Percentiles rank a stretch among this genome's conserved stretches.
These are phyloP conservation scores for Slavum lentiscoides DNA, from an alignment of 2,888 invertebrate species.

Conservation along the genomic window DNA sequence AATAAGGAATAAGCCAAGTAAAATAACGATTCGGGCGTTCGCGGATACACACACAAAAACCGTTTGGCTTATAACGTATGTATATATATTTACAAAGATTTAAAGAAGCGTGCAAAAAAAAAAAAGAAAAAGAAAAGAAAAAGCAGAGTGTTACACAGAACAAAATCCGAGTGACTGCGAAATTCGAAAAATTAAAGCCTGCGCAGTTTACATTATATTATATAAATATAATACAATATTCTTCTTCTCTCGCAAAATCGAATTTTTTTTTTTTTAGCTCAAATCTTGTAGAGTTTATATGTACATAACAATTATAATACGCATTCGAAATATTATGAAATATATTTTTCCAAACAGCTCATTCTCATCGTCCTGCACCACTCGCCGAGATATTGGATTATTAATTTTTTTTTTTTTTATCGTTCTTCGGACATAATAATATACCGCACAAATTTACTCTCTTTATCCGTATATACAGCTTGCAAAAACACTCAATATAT, in stretches of 20 bases:
- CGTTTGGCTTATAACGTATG: conserved; percentile 48
- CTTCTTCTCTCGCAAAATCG: background rate
- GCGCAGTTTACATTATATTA: conserved; percentile 15
- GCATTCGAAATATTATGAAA: conserved; percentile 2
- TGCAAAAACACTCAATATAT: background rate
- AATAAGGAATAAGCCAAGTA: conserved; percentile 48
- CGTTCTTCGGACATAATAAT: too few relatives aligned
- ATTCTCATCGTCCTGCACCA: background rate
- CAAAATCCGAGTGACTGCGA: conserved; percentile 24
- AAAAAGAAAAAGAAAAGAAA: conserved; percentile 25
- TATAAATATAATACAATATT: background rate
- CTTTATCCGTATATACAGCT: background rate
- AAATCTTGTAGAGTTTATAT: too few relatives aligned
- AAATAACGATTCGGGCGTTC: conserved; percentile 28
- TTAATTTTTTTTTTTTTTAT: too few relatives aligned
- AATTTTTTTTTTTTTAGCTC: too few relatives aligned
- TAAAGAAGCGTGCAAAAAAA: conserved; percentile 33
- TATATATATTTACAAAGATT: conserved; percentile 2
- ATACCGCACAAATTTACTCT: too few relatives aligned
- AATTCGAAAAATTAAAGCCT: conserved; percentile 16
- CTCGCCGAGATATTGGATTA: conserved; percentile 18
- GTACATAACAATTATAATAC: too few relatives aligned
- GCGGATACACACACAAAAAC: conserved; percentile 13
- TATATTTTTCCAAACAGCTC: too few relatives aligned
- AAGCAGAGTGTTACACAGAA: background rate